phyloP scores from a whole-genome alignment of 2,797 vertebrate genomes.

The Crenuchus spilurus region DNA sequence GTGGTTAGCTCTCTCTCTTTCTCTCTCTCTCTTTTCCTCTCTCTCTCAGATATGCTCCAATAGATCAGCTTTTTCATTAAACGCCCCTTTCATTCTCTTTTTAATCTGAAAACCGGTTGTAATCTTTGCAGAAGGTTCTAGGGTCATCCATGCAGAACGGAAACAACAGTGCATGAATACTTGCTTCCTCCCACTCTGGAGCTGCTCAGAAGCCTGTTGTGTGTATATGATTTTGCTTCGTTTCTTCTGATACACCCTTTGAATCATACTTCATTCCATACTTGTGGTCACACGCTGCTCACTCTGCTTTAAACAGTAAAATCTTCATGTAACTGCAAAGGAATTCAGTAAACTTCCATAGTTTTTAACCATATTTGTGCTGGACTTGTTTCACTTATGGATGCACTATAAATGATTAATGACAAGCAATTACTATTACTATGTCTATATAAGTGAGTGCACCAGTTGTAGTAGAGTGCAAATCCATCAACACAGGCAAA shows the following conservation, averaged over 20 bases:
- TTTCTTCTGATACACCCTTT: background rate
- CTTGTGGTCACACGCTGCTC: background rate
- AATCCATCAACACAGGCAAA: too few relatives aligned
- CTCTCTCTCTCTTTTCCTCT: conserved; percentile 17
- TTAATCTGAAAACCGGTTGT: background rate
- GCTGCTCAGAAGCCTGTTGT: background rate
- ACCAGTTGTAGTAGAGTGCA: too few relatives aligned
- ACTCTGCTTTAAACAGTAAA: background rate
- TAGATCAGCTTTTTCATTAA: background rate
- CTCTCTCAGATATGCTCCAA: background rate
- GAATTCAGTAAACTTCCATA: background rate
- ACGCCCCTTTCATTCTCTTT: background rate
- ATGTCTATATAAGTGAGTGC: too few relatives aligned
- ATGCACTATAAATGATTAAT: background rate
- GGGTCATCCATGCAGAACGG: background rate
- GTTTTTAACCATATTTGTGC: background rate
- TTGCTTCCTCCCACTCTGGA: background rate
- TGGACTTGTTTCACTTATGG: background rate
- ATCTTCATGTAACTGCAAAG: background rate
- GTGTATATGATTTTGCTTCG: background rate
- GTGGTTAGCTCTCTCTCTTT: background rate
- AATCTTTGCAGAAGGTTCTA: background rate
- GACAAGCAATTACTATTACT: too few relatives aligned
- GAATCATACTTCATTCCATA: background rate
- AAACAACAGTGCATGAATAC: background rate